Percentiles rank a stretch among this genome's conserved stretches.
phyloP scores from a whole-genome alignment of 2,888 invertebrate species.

The Oscheius myriophilus region DNA sequence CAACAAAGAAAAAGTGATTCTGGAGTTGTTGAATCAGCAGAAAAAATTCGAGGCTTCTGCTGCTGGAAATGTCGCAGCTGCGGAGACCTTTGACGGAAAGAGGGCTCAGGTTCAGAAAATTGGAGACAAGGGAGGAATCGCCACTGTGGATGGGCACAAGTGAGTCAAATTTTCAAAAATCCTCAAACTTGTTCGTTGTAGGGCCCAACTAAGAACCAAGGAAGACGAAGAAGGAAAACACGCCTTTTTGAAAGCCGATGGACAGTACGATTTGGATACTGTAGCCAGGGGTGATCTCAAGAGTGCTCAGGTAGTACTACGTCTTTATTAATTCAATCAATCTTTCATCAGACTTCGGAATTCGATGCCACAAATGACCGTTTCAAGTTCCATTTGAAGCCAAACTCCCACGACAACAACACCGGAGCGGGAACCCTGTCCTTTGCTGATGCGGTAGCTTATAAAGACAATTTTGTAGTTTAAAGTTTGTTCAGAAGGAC shows the following conservation, averaged over 20 bases:
- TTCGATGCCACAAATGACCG: conserved; percentile 67
- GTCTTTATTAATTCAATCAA: background rate
- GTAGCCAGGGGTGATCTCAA: conserved; percentile 65
- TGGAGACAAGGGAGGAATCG: conserved; percentile 69
- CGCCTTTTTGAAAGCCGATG: conserved; percentile 68
- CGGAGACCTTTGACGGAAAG: conserved; percentile 67
- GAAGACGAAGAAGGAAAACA: conserved; percentile 62
- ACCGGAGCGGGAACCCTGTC: conserved; percentile 62
- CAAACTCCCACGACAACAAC: conserved; percentile 61
- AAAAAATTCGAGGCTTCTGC: conserved; percentile 50
- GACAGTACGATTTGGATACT: conserved; percentile 69
- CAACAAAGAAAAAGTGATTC: conserved; percentile 66
- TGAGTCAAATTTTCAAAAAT: conserved; percentile 30
- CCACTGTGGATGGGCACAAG: conserved; percentile 69
- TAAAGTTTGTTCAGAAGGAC: conserved; percentile 53
- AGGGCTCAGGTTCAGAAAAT: conserved; percentile 69
- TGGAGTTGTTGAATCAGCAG: conserved; percentile 62
- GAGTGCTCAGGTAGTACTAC: conserved; percentile 26
- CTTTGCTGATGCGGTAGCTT: conserved; percentile 53
- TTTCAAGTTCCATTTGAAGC: conserved; percentile 66
- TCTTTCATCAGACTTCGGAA: conserved; percentile 56
- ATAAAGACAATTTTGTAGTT: background rate
- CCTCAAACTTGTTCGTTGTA: conserved; percentile 31
- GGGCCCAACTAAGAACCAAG: conserved; percentile 64
- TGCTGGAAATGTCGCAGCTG: conserved; percentile 67